These are phyloP conservation scores for Drymonia ruficornis DNA, from an alignment of 2,888 invertebrate species.

Conservation along the genomic window DNA sequence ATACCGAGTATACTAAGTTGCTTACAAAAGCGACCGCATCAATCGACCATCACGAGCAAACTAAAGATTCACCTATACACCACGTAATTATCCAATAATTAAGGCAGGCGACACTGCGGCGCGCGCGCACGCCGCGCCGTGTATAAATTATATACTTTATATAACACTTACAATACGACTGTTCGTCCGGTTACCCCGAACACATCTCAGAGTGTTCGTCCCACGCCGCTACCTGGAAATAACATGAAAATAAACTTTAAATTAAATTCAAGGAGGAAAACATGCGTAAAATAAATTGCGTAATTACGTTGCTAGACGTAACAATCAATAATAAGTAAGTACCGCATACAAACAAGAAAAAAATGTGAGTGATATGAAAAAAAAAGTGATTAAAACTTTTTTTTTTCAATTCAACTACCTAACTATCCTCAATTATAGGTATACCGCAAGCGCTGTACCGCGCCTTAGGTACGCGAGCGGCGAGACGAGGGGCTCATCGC, in stretches of 20 bases:
- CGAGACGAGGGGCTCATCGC: too few relatives aligned
- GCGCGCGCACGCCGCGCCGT: slow-evolving; percentile 26
- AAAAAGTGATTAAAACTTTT: too few relatives aligned
- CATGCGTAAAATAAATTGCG: too few relatives aligned
- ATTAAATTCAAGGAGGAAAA: too few relatives aligned
- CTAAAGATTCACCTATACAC: slow-evolving; percentile 45
- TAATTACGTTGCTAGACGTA: too few relatives aligned
- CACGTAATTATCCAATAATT: slow-evolving; percentile 20
- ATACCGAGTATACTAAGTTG: not conserved
- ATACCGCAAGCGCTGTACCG: too few relatives aligned
- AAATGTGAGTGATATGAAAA: too few relatives aligned
- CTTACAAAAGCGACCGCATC: slow-evolving; percentile 12
- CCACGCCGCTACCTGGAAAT: slow-evolving; percentile 92
- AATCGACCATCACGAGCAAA: slow-evolving; percentile 9
- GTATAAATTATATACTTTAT: slow-evolving; percentile 27
- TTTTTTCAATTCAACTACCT: too few relatives aligned
- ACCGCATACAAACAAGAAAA: too few relatives aligned
- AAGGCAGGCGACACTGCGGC: slow-evolving; percentile 36
- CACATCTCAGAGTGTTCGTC: slow-evolving; percentile 95
- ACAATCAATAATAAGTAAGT: too few relatives aligned
- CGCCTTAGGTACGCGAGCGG: too few relatives aligned
- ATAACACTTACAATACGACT: slow-evolving; percentile 39
- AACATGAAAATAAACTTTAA: slow-evolving; percentile 15
- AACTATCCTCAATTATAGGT: too few relatives aligned
- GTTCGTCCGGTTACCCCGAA: slow-evolving; percentile 83